Evolutionary conservation across 1,140 invertebrate species (phyloP), one percentile per base, ranked within the genome.

Genomic region (Drosophila bocqueti): DNA sequence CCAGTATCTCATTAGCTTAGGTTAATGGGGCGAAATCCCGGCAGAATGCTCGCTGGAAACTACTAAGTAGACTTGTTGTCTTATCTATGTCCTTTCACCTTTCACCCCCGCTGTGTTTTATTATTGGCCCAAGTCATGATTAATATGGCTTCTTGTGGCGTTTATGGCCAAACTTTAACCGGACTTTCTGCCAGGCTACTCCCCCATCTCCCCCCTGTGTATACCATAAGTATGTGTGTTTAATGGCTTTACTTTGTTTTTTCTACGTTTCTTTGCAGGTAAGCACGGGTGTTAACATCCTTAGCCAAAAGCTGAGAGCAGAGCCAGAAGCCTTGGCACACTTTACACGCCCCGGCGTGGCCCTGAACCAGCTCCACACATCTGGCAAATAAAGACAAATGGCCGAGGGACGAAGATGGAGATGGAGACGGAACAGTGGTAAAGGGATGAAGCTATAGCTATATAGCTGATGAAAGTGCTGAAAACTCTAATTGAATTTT

Each of bases 401-500:
- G 69, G 46, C 15, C 21, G 1, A 47, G 13, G 13, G 45, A 47
- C 21, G 45, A 64, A 7, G 29, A 31, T 7, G 29, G 29, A 31
- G 29, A 31, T 7, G 29, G 8, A 7, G 6, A 7, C 5, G 40
- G 47, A 60, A 59, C 49, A 52, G 61, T 52, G 31, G 10, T 29
- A 16, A 13, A 31, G n/a, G 16, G 62, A 18, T 38, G 49, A 26
- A 18, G 69, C 54, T 65, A 26, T 47, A 75, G 26, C 24, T 24
- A 24, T 24, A 24, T 24, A 29, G 47, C 80, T 83, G 84, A 75
- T 83, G 84, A 89, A 77, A 89, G 62, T 75, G 81, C 74, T 75
- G 47, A 66, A 71, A 81, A 90, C 84, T 90, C 74, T 89, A 89
- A 89, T 89, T 89, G 84, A 89, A 90, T 89, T 76, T 81, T 61